Base-by-base conservation (phyloP, 30 jellyfish, hydroid and myxozoan species). In the Aurelia coerulea region DNA sequence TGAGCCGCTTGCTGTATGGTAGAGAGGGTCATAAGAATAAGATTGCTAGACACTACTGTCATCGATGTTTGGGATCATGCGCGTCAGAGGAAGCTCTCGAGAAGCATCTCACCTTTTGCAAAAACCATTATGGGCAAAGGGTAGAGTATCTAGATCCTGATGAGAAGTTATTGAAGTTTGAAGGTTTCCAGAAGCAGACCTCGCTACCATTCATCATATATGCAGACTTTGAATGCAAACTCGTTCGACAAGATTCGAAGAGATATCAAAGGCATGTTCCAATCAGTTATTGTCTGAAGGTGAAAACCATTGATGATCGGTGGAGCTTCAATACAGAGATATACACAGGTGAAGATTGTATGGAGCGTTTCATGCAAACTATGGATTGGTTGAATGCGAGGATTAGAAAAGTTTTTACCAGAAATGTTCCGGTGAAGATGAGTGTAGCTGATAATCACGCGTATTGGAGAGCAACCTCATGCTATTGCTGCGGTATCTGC, bases 171-270 rank as follows among this genome's bases (percentile, higher is more conserved):
- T 10, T 68, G 49, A 23, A 31, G 54, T 68, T 68, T 35, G 23
- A n/a, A 2, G 34, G 34, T 16, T 23, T 68, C 50, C 6, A 68
- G 69, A 31, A 68, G 19, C 37, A 68, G 12, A 31, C 34, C 6
- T 6, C 6, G 7, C 79, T 68, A 32, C 79, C 79, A 15, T 68
- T 68, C 50, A 68, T 35, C 49, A 68, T 68, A 18, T 17, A 68
- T 3, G 79, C 79, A 23, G 79, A 68, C 10, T 68, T 68, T 35
- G 79, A 68, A 68, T 68, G 79, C 8, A 16, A 7, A 1, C 50
- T 68, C 6, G 69, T 2, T 2, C 69, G 6, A 3, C 69, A 60
- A 23, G 32, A 23, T 23, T 16, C 69, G 5, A 7, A 17, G 9
- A 60, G 10, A 7, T 60, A 60, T 3, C 69, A 60, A 60, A 23